Evolutionary conservation across 2,888 invertebrate genomes (phyloP), one percentile per base, ranked within the genome.

Genomic region (Epistrophe grossulariae): DNA sequence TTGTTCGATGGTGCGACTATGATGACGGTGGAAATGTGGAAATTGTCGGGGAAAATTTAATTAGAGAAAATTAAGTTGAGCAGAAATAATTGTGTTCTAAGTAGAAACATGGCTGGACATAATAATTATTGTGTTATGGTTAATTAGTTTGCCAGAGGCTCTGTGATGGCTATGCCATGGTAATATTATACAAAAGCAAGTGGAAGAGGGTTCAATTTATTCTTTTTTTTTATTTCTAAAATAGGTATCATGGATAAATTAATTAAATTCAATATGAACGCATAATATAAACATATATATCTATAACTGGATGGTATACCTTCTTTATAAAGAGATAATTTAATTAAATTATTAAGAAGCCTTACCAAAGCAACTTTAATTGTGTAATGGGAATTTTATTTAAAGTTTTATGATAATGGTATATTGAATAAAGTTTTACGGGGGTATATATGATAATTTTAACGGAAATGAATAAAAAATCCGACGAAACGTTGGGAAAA

Each of bases 11-110:
- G 10, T 24, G 62, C 62, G 43, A 24, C 50, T 19, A 17, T 48
- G 11, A 19, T 19, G 52, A 28, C 28, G 40, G 38, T 7, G 19
- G 19, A 17, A 31, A 48, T 35, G 48, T 66, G 13, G 13, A 66
- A 66, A 70, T 55, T 70, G 52, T 35, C 15, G n/a, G 28, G 40
- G 70, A 70, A 70, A 70, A 70, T 55, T 70, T 70, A 70, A 55
- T 70, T 70, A 55, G 70, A 70, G 70, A 70, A 70, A 70, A 70
- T 55, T 55, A 70, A 70, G 52, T 55, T 70, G 70, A 55, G 52
- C 70, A 70, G 55, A 70, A 70, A 70, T 70, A 70, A 70, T 70
- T 70, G 70, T 55, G 70, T 55, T 55, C 52, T 28, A 40, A 55
- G 38, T 24, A 55, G 40, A 55, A 55, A 40, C 70, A n/a, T 70